Conservation (phyloP, 2,113 vertebrate species). For the Phalacrocorax pelagicus region DNA sequence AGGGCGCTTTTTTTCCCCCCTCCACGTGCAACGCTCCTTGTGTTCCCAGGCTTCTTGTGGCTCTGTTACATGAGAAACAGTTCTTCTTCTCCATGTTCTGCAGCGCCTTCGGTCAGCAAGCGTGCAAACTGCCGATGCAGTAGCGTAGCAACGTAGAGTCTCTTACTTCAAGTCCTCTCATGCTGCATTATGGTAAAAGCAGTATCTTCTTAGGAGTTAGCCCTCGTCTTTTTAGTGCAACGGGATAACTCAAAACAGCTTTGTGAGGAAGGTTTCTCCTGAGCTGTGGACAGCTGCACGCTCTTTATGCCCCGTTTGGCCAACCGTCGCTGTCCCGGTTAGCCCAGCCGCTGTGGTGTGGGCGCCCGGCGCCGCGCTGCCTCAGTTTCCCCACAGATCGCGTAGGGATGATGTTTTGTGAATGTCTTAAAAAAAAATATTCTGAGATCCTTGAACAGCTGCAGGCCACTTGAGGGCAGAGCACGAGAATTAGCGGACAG, state of each 20-base stretch:
- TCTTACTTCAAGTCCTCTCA: background rate
- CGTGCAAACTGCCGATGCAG: background rate
- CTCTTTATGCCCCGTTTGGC: background rate
- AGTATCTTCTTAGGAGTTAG: background rate
- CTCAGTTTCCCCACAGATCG: rapidly evolving
- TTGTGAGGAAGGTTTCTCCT: background rate
- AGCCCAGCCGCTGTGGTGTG: background rate
- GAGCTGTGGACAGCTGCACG: background rate
- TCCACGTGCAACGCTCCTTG: background rate
- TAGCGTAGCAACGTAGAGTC: background rate
- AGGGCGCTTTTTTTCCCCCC: rapidly evolving
- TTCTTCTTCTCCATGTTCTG: background rate
- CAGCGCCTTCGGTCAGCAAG: background rate
- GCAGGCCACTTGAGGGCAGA: background rate
- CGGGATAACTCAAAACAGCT: background rate
- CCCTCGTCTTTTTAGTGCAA: rapidly evolving
- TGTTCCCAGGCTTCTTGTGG: background rate
- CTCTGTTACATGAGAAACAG: background rate
- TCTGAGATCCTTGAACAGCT: background rate
- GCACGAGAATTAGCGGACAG: no score
- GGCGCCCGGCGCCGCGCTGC: rapidly evolving
- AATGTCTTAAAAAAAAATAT: background rate
- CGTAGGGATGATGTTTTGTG: background rate
- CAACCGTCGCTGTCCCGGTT: background rate
- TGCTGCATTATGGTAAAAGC: background rate